Evolutionary conservation across 2,888 invertebrate species (phyloP).

Genomic region (Epirrhoe tristata): DNA sequence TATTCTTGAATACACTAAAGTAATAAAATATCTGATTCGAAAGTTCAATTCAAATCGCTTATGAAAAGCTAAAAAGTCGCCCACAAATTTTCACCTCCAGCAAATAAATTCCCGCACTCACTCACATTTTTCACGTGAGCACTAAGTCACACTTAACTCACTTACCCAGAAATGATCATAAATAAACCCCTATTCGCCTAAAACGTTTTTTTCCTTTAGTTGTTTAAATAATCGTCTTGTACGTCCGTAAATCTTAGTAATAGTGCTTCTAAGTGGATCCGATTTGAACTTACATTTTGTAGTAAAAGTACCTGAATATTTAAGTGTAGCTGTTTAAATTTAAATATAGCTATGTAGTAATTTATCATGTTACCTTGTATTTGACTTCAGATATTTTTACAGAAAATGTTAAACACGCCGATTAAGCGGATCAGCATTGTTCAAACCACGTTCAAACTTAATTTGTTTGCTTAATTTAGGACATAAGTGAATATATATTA

Average conservation of each 20-base stretch:
- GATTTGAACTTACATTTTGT: conserved; percentile 37
- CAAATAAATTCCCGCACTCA: conserved; percentile 40
- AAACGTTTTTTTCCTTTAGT: conserved; percentile 60
- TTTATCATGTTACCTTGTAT: too few relatives aligned
- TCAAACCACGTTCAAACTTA: too few relatives aligned
- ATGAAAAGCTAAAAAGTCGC: conserved; percentile 15
- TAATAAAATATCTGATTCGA: too few relatives aligned
- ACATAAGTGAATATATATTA: too few relatives aligned
- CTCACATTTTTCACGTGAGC: conserved; percentile 35
- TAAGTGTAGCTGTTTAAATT: conserved; percentile 22
- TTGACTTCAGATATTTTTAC: too few relatives aligned
- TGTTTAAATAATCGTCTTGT: conserved; percentile 61
- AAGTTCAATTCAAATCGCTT: conserved; percentile 2
- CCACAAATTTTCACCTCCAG: conserved; percentile 25
- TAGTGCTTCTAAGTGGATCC: conserved; percentile 49
- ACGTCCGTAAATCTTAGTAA: conserved; percentile 65
- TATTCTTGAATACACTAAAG: too few relatives aligned
- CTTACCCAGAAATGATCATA: conserved; percentile 55
- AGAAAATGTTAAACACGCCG: too few relatives aligned
- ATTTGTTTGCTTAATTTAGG: too few relatives aligned
- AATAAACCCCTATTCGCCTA: conserved; percentile 54
- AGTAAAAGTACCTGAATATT: conserved; percentile 26
- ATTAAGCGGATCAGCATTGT: too few relatives aligned
- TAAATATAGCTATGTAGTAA: conserved; percentile 14
- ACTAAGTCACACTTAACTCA: conserved; percentile 61